These are phyloP conservation scores for Leucoptera coffeella DNA, from an alignment of 2,888 invertebrate genomes.

Conservation along the genomic window DNA sequence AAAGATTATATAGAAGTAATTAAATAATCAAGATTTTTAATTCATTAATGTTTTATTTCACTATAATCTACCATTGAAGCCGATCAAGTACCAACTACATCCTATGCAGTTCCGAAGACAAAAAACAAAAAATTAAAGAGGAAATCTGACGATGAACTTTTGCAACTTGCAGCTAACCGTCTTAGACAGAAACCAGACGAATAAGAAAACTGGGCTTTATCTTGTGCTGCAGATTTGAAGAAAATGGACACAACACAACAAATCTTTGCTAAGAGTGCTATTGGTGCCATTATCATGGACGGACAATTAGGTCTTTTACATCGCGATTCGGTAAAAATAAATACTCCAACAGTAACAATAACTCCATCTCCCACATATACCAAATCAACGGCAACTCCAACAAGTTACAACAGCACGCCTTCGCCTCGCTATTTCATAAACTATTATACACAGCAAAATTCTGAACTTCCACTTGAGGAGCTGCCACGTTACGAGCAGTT, in stretches of 20 bases:
- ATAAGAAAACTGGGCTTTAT: slow-evolving; percentile 18
- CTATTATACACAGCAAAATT: slow-evolving; percentile 7
- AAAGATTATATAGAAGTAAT: too few relatives aligned
- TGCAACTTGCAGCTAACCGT: slow-evolving; percentile 5
- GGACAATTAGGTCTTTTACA: slow-evolving; percentile 29
- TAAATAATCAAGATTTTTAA: too few relatives aligned
- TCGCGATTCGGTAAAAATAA: slow-evolving; percentile 18
- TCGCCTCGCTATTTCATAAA: slow-evolving; percentile 7
- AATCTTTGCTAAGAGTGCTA: slow-evolving; percentile 30
- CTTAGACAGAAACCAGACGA: slow-evolving; percentile 5
- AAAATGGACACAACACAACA: slow-evolving; percentile 30
- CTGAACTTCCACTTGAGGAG: slow-evolving; percentile 5
- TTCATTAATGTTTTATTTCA: not conserved
- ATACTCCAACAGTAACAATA: slow-evolving; percentile 6
- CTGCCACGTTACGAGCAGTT: too few relatives aligned
- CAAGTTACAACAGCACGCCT: slow-evolving; percentile 7
- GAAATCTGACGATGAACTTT: slow-evolving; percentile 4
- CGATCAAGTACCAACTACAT: not conserved
- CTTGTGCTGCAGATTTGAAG: slow-evolving; percentile 28
- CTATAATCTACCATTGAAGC: not conserved
- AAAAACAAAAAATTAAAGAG: slow-evolving; percentile 1
- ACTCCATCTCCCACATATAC: slow-evolving; percentile 6
- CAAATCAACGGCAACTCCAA: slow-evolving; percentile 7
- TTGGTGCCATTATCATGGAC: slow-evolving; percentile 33
- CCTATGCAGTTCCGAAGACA: slow-evolving; percentile 2